Evolutionary conservation across 2,113 vertebrate genomes (phyloP), one percentile per base, ranked within the genome.

Genomic region (Ursus arctos): DNA sequence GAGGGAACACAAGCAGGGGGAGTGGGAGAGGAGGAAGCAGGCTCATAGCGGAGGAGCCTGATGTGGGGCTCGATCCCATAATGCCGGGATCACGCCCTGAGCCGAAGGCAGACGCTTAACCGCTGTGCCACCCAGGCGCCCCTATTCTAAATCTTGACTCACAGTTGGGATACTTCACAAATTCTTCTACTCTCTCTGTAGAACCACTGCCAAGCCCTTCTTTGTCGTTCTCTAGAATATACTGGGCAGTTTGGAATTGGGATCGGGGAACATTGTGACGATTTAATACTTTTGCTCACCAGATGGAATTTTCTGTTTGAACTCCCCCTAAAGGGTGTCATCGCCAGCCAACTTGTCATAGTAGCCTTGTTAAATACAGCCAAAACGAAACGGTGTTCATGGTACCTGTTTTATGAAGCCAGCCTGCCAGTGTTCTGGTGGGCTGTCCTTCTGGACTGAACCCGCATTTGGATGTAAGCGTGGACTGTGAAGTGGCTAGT

Each of bases 351-450:
- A 93, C 13, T 7, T 83, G 96, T 97, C 98, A 98, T 81, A 77
- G 97, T 94, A 97, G 96, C 97, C 97, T 97, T 0, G 0, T 43
- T 93, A 91, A 92, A 83, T 91, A 83, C 94, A 97, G 85, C 87
- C 72, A 89, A 77, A 24, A 21, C 28, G 1, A 74, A 82, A 63
- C 49, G 28, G 19, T 69, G 53, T 89, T 61, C 77, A 12, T 72
- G 55, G 36, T 63, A 76, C 57, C 72, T 61, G 86, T 98, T 67
- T 74, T 84, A 26, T 69, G 53, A 72, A 71, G 43, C 36, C 80
- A 4, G 11, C 94, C 19, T 0, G 2, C 36, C n/a, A 31, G 22
- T 0, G 51, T 9, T 87, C 59, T 72, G 49, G 7, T 0, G 7
- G 21, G 57, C 79, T 87, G 14, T 14, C 12, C 0, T 0, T 33